phyloP scores from a whole-genome alignment of 2,797 vertebrate genomes.

The Schizopygopsis pylzovi region DNA sequence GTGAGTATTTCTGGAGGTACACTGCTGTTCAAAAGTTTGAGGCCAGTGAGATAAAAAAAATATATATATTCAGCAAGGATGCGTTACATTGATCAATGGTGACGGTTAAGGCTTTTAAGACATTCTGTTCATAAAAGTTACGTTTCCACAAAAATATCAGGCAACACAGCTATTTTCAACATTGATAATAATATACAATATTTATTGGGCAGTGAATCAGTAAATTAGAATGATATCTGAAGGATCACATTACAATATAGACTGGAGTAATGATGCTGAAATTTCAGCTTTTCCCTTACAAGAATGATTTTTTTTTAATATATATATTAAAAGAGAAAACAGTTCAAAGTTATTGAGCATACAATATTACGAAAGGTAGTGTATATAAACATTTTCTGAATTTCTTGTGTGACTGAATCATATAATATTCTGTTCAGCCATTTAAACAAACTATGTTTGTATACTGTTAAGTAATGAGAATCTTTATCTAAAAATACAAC shows the following conservation, averaged over 20 bases:
- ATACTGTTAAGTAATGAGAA: not conserved
- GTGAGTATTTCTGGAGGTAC: not conserved
- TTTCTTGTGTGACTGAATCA: conserved; percentile 4
- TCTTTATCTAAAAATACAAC: not conserved
- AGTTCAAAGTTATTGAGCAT: not conserved
- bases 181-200: not conserved
- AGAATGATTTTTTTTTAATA: not conserved
- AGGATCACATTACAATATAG: not conserved
- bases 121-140: too few species aligned
- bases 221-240: not conserved
- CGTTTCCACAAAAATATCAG: too few species aligned
- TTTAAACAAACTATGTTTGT: not conserved
- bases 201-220: not conserved
- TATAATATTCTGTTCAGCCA: not conserved
- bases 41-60: not conserved
- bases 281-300: not conserved
- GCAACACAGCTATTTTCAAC: not conserved
- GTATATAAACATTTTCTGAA: not conserved
- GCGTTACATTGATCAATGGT: too few species aligned
- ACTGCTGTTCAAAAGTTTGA: not conserved
- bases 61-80: not conserved
- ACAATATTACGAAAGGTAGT: not conserved
- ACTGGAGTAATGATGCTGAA: not conserved
- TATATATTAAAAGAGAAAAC: not conserved
- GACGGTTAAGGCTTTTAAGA: too few species aligned